A percentile compares a stretch with the other conserved stretches of the same genome.
Evolutionary conservation across 2,797 vertebrate genomes (phyloP).

Genomic region (Anguilla marmorata): DNA sequence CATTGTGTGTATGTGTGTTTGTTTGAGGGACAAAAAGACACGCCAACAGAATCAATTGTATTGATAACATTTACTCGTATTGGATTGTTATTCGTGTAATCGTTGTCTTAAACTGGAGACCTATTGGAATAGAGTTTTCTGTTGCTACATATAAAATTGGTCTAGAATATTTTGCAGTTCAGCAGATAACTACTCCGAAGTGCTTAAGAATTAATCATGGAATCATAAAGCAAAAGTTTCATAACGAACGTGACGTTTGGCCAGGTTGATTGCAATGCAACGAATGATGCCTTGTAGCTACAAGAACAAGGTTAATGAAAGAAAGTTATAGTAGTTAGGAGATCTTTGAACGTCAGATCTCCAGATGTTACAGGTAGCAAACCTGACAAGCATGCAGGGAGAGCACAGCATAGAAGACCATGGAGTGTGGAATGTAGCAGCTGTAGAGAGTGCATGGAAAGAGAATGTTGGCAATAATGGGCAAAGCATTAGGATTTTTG

Average conservation of each 20-base stretch:
- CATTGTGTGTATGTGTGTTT: slow-evolving; percentile 10
- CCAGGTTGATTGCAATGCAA: background rate
- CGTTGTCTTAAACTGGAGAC: background rate
- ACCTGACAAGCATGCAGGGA: background rate
- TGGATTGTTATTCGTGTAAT: background rate
- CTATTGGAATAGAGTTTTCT: background rate
- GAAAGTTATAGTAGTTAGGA: background rate
- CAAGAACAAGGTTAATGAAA: background rate
- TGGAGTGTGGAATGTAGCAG: background rate
- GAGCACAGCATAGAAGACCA: background rate
- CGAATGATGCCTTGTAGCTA: background rate
- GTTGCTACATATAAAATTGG: background rate
- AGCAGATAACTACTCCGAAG: background rate
- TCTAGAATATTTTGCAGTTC: background rate
- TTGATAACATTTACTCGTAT: background rate
- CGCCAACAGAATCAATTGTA: background rate
- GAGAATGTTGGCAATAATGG: background rate
- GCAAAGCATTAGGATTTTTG: background rate
- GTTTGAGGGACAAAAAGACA: background rate
- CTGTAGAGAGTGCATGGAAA: background rate
- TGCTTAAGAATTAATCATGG: background rate
- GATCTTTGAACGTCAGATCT: background rate
- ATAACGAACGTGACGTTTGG: background rate
- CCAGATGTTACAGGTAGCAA: background rate
- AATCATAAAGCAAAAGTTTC: background rate